Percentiles rank a stretch among this genome's conserved stretches.
Evolutionary conservation across 2,113 vertebrate species (phyloP).

Genomic region (Podiceps cristatus): DNA sequence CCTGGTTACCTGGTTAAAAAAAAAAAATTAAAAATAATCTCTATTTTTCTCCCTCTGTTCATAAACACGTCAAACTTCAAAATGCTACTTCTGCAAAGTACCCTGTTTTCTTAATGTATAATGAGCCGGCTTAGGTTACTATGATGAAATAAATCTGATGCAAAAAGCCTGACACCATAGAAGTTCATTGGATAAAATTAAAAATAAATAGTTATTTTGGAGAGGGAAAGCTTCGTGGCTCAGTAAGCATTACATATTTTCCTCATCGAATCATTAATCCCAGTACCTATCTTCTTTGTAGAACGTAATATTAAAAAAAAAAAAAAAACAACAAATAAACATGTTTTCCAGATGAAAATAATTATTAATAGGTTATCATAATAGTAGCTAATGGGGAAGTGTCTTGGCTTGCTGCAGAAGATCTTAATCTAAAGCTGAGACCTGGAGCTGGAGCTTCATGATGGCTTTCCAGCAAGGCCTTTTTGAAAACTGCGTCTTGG

Average conservation of each 20-base stretch:
- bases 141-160: constrained; percentile 42
- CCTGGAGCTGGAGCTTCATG: not conserved
- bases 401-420: constrained; percentile 6
- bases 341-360: constrained; percentile 59
- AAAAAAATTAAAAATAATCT: not conserved
- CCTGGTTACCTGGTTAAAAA: constrained; percentile 28
- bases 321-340: constrained; percentile 34
- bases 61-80: not conserved
- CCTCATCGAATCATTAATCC: constrained; percentile 60
- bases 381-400: constrained; percentile 7
- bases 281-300: constrained; percentile 9
- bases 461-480: not conserved
- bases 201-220: constrained; percentile 68
- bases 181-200: constrained; percentile 43
- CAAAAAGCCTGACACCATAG: not conserved
- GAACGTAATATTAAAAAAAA: not conserved
- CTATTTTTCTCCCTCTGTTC: not conserved
- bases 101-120: constrained; percentile 9
- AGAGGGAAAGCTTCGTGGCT: not conserved
- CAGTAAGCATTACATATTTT: constrained; percentile 31
- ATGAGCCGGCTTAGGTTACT: not conserved
- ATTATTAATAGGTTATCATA: constrained; percentile 37
- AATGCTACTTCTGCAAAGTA: not conserved
- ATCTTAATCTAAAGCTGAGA: not conserved
- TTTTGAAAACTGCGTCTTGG: not conserved